phyloP scores from a whole-genome alignment of 2,888 invertebrate genomes.

The Spodoptera exigua region DNA sequence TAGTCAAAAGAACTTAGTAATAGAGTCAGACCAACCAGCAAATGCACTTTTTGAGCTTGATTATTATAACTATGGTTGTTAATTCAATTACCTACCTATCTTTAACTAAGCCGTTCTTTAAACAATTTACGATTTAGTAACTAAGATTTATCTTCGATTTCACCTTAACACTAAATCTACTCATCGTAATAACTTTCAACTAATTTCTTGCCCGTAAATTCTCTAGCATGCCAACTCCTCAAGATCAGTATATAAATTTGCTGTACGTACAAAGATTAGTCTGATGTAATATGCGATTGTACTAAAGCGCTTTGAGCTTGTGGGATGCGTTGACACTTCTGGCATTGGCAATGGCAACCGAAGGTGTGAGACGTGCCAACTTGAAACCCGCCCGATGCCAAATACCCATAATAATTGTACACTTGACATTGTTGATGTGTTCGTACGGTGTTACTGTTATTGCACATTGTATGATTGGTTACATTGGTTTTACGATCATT shows the following conservation, averaged over 20 bases:
- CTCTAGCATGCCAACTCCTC: constrained; percentile 1
- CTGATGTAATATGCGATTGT: constrained; percentile 8
- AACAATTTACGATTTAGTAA: too few species aligned
- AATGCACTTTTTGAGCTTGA: background rate
- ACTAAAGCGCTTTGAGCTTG: constrained; percentile 19
- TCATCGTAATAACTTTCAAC: constrained; percentile 9
- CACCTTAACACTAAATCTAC: background rate
- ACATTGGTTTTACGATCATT: background rate
- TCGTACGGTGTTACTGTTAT: background rate
- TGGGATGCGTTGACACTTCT: constrained; percentile 43
- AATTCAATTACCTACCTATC: background rate
- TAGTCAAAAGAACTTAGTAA: background rate
- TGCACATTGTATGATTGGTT: too few species aligned
- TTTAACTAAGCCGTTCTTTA: background rate
- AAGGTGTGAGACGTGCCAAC: constrained; percentile 45
- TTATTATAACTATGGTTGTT: too few species aligned
- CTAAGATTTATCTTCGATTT: background rate
- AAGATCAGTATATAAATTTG: constrained; percentile 7
- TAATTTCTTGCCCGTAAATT: background rate
- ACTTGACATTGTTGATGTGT: constrained; percentile 40
- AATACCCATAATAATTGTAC: constrained; percentile 41
- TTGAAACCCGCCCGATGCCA: constrained; percentile 43
- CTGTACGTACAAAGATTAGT: constrained; percentile 25
- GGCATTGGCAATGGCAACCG: constrained; percentile 51
- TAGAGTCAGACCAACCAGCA: too few species aligned